Conservation (phyloP, 2,113 vertebrate species). For the Megatriorchis doriae region DNA sequence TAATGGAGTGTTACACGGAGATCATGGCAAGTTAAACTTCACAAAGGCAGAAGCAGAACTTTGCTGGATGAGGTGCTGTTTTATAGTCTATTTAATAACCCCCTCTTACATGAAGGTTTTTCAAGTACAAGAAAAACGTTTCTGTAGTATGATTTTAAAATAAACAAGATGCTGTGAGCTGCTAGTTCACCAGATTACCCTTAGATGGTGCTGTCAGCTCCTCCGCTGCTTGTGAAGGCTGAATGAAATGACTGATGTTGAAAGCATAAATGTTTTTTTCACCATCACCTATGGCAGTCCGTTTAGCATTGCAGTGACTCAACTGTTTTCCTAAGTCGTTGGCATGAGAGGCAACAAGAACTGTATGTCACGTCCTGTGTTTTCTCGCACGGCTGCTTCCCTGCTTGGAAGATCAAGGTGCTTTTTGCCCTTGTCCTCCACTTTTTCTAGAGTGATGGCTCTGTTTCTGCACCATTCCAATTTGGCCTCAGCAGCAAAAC, state of each 20-base stretch:
- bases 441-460: not conserved
- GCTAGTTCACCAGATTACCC: not conserved
- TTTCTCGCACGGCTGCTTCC: not conserved
- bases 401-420: not conserved
- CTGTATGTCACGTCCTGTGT: not conserved
- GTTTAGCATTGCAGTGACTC: not conserved
- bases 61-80: not conserved
- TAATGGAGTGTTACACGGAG: not conserved
- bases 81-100: not conserved
- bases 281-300: not conserved
- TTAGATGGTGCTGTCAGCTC: constrained; percentile 45
- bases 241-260: not conserved
- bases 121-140: not conserved
- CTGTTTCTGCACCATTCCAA: not conserved
- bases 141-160: not conserved
- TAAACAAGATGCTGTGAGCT: not conserved
- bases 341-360: not conserved
- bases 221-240: not conserved
- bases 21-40: not conserved
- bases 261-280: not conserved
- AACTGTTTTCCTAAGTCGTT: not conserved
- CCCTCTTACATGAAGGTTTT: not conserved
- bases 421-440: not conserved
- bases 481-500: not conserved
- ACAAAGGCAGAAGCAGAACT: not conserved